Evolutionary conservation across 1,140 invertebrate species (phyloP), one percentile per base, ranked within the genome.

Genomic region (Macrosteles quadrilineatus): DNA sequence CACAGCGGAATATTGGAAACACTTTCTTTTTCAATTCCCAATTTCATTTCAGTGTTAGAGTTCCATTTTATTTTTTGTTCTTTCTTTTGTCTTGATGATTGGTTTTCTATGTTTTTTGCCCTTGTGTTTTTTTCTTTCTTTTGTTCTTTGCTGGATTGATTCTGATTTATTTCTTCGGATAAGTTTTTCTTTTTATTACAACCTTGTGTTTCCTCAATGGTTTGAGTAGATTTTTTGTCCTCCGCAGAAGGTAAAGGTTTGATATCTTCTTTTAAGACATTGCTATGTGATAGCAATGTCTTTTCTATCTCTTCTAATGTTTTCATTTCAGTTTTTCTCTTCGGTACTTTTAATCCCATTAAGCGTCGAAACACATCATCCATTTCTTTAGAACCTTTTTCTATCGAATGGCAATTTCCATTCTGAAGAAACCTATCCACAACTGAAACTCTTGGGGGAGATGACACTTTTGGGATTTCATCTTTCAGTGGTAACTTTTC

Each of bases 231-330:
- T 36, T 36, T 36, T 36, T 36, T 36, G 14, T 14, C 32, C 14
- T 36, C 32, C 14, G n/a, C n/a, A n/a, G n/a, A n/a, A n/a, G 55
- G 25, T 23, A 59, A 59, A 27, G 55, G 55, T 29, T 59, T 59
- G 27, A 59, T 59, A 2, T 25, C 55, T 27, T 30, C 27, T 59
- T 4, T 36, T 6, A 59, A 25, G 9, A 27, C 25, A 59, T 59
- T 14, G 4, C n/a, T 14, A n/a, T 30, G 9, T 30, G 25, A 27
- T 6, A 59, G 25, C 23, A 64, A 19, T 36, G 62, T 25, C 23
- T 64, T 64, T 36, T 64, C 62, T 3, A 64, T 64, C 21, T 64
- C 62, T 36, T 64, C 62, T 12, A 64, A 19, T 9, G 62, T 36
- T 36, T 64, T 64, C 62, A 64, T 59, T 9, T 29, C 23, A 21